Evolutionary conservation across 2,113 vertebrate genomes (phyloP).

Genomic region (Hydrochoerus hydrochaeris): DNA sequence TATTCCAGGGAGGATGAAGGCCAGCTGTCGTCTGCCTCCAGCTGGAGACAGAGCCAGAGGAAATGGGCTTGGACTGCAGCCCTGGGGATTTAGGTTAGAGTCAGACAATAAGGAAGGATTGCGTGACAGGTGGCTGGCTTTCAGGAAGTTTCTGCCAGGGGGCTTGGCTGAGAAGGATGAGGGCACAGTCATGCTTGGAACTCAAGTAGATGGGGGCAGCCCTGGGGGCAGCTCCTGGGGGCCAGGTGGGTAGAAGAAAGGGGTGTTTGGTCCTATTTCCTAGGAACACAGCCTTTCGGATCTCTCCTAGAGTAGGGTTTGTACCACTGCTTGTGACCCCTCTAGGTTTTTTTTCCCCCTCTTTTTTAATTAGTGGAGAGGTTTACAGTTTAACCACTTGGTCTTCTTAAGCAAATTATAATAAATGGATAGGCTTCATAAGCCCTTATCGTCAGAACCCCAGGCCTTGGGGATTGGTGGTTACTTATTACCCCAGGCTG

Average conservation of each 20-base stretch:
- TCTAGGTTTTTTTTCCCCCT: neutral
- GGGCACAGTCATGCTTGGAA: neutral
- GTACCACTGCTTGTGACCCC: neutral
- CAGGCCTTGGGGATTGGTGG: conserved; percentile 67
- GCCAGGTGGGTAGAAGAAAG: neutral
- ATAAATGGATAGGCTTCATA: conserved; percentile 47
- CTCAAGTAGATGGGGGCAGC: neutral
- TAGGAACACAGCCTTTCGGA: neutral
- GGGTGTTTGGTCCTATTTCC: neutral
- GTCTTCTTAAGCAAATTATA: conserved; percentile 64
- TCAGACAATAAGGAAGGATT: conserved; percentile 64
- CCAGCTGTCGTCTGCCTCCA: conserved; percentile 74
- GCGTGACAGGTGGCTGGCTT: conserved; percentile 68
- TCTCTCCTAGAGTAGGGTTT: too few relatives aligned
- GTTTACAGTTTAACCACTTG: conserved; percentile 67
- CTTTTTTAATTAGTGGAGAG: conserved; percentile 53
- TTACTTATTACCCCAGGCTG: conserved; percentile 70
- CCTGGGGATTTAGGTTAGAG: conserved; percentile 54
- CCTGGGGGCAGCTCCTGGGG: neutral
- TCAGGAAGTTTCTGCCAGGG: neutral
- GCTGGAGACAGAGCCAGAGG: conserved; percentile 67
- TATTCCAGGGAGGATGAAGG: conserved; percentile 72
- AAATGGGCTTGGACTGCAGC: conserved; percentile 72
- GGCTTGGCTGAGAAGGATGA: neutral
- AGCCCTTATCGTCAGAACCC: conserved; percentile 43